Conservation (phyloP, 2,888 invertebrate species). For the Noctuana brunneofusca region DNA sequence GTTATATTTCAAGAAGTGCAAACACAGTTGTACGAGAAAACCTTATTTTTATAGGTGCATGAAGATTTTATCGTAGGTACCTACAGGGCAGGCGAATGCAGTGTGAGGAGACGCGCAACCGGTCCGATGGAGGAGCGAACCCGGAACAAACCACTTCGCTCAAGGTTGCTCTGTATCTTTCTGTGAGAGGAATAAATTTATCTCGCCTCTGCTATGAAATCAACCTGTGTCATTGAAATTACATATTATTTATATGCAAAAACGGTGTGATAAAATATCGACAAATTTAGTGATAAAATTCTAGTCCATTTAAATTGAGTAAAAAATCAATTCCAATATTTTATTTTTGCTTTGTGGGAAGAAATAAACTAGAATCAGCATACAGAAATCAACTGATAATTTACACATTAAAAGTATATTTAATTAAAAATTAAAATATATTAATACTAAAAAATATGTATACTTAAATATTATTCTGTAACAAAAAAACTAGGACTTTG, state of each 20-base stretch:
- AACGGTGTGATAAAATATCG: background rate
- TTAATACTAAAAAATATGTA: background rate
- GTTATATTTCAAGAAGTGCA: too few species aligned
- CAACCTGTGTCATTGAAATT: background rate
- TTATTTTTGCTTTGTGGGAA: background rate
- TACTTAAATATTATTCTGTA: background rate
- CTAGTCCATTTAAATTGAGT: background rate
- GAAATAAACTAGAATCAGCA: background rate
- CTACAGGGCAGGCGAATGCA: conserved; percentile 1
- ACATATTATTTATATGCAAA: background rate
- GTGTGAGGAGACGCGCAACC: conserved; percentile 53
- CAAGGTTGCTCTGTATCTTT: conserved; percentile 71
- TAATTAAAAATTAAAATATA: too few species aligned
- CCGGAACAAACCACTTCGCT: conserved; percentile 68
- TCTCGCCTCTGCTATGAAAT: conserved; percentile 8
- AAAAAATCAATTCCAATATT: background rate
- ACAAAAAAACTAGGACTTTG: conserved; percentile 23
- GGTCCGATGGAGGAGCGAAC: conserved; percentile 64
- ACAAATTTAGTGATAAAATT: background rate
- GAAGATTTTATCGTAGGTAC: background rate
- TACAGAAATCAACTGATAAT: background rate
- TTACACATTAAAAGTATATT: too few species aligned
- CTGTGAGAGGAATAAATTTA: conserved; percentile 15
- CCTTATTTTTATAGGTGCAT: background rate
- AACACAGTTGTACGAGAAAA: too few species aligned